Evolutionary conservation across 2,113 vertebrate species (phyloP), one percentile per base, ranked within the genome.

Genomic region (Perca schrenkii): DNA sequence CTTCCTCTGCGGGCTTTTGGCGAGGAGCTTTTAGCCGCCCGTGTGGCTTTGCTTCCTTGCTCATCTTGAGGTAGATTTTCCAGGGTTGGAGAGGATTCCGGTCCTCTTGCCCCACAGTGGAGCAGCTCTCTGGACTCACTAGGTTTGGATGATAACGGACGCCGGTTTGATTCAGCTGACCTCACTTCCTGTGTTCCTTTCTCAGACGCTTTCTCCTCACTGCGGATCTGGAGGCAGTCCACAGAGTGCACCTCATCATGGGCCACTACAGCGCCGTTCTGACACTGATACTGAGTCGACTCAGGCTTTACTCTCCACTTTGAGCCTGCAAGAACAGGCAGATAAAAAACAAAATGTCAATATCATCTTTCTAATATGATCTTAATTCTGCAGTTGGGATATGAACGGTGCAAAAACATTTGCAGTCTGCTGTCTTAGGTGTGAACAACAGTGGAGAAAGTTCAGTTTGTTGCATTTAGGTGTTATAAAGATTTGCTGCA

Each of bases 21-120:
- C 10, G 95, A 95, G 77, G 93, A 86, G 82, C 82, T 91, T 79
- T 95, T 96, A 8, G 93, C 82, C 13, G 83, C 57, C 63, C 90
- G 90, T 0, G 43, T 22, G 61, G 83, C 81, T 93, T 95, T 96
- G 74, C 68, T 58, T 46, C 91, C 92, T 31, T 87, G 92, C 79
- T 96, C 96, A 58, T 96, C 95, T 52, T 95, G 95, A 95, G 94
- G 93, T 93, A 94, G 90, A 67, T 86, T 90, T 85, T 95, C 95
- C 2, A 78, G 50, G 71, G 75, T 31, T 7, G 77, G 43, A 1
- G 89, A 79, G 63, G 82, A 63, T 19, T 95, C 95, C 2, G 70
- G 47, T 46, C 76, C 90, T 40, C 62, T 82, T 12, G 72, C 57
- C 25, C 84, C 84, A 15, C 83, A 61, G 15, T 79, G 69, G 16